phyloP scores from a whole-genome alignment of 2,888 invertebrate species.

The Pogonocherus hispidulus region DNA sequence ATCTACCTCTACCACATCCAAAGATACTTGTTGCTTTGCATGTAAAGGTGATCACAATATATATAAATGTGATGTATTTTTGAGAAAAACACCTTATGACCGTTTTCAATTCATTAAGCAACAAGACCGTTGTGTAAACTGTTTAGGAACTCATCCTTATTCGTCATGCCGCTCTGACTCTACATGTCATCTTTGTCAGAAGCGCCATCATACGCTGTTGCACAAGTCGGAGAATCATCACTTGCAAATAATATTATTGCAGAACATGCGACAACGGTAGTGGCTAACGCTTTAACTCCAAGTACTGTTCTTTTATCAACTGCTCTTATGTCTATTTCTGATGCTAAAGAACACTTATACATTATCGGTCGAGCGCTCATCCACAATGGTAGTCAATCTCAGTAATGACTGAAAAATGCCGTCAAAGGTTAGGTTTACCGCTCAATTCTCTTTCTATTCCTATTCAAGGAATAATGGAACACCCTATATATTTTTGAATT shows the following conservation, averaged over 20 bases:
- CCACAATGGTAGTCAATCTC: neutral
- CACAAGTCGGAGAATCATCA: neutral
- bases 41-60: neutral
- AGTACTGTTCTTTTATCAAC: neutral
- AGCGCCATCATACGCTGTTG: slow-evolving; percentile 3
- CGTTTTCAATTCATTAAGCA: neutral
- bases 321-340: neutral
- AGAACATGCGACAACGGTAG: neutral
- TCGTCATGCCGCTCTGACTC: neutral
- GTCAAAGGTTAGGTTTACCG: neutral
- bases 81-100: neutral
- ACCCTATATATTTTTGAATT: too few species aligned
- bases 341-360: neutral
- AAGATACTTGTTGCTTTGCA: too few species aligned
- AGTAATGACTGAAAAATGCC: neutral
- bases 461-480: neutral
- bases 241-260: neutral
- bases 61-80: neutral
- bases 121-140: slow-evolving; percentile 11
- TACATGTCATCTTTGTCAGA: neutral
- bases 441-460: neutral
- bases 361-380: neutral
- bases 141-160: neutral
- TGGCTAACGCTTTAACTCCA: neutral
- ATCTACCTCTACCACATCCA: too few species aligned